Evolutionary conservation across 2,113 vertebrate genomes (phyloP).

Genomic region (Pachycephala philippinensis): DNA sequence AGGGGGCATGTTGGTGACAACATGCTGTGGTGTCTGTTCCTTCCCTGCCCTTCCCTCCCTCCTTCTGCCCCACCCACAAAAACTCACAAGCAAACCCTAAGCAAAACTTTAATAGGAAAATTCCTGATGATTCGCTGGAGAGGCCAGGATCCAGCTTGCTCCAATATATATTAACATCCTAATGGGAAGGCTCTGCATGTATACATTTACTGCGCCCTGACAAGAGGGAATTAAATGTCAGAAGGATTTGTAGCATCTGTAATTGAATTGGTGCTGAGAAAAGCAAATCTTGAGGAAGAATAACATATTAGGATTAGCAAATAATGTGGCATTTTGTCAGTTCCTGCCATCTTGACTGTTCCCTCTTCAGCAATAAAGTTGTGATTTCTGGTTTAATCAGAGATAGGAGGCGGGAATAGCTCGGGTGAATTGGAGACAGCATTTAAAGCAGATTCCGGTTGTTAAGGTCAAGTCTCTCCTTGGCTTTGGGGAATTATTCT

Average conservation of each 20-base stretch:
- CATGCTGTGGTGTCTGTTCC: not conserved
- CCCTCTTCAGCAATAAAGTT: conserved; percentile 66
- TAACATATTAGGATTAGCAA: conserved; percentile 89
- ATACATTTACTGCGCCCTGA: conserved; percentile 80
- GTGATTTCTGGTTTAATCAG: conserved; percentile 57
- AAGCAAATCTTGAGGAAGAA: conserved; percentile 90
- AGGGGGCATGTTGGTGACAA: not conserved
- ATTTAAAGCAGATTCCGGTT: not conserved
- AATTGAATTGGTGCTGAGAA: conserved; percentile 93
- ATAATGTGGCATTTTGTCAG: conserved; percentile 84
- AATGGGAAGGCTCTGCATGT: conserved; percentile 86
- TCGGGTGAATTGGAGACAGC: not conserved
- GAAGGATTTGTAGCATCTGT: conserved; percentile 90
- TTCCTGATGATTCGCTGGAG: not conserved
- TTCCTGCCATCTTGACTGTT: conserved; percentile 59
- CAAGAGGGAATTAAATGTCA: conserved; percentile 93
- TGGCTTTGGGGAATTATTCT: not conserved
- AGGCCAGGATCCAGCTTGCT: conserved; percentile 33
- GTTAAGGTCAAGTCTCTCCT: conserved; percentile 39
- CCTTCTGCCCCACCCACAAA: not conserved
- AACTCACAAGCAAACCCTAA: not conserved
- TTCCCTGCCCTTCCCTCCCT: not conserved
- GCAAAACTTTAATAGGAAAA: not conserved
- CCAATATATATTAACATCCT: conserved; percentile 85
- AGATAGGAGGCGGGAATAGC: not conserved